Evolutionary conservation across 1,140 invertebrate genomes (phyloP).

Genomic region (Semibalanus balanoides): DNA sequence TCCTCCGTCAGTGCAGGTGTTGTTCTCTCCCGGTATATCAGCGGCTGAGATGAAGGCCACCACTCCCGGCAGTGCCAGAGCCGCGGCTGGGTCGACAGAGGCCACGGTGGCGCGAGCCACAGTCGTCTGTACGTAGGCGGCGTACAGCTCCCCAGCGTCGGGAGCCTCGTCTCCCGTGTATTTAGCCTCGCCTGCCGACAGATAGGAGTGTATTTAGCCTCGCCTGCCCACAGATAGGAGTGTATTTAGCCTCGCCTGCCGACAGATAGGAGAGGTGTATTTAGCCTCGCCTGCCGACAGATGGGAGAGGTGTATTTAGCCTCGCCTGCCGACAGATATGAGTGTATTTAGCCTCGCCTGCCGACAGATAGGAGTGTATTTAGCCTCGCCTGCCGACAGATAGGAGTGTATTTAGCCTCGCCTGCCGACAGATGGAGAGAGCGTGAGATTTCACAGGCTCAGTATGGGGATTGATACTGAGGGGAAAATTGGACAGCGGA

Average conservation of each 20-base stretch:
- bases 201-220: not conserved
- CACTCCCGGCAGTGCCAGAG: constrained; percentile 28
- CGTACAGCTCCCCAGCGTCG: constrained; percentile 28
- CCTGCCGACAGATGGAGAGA: too few relatives aligned
- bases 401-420: too few relatives aligned
- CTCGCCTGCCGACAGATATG: not conserved
- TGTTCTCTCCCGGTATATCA: constrained; percentile 30
- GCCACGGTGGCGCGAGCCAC: constrained; percentile 26
- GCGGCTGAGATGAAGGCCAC: constrained; percentile 28
- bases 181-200: constrained; percentile 32
- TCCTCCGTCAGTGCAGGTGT: constrained; percentile 13
- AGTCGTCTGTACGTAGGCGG: constrained; percentile 29
- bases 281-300: too few relatives aligned
- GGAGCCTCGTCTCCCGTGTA: constrained; percentile 32
- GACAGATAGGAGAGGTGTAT: too few relatives aligned
- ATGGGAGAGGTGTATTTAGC: not conserved
- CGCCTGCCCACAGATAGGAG: not conserved
- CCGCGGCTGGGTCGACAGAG: constrained; percentile 24
- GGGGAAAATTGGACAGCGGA: too few relatives aligned
- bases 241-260: too few relatives aligned
- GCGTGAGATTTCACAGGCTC: too few relatives aligned
- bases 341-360: too few relatives aligned
- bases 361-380: too few relatives aligned
- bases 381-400: too few relatives aligned
- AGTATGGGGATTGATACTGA: too few relatives aligned